Conservation (phyloP, 1,140 invertebrate genomes). For the Dufourea novaeangliae region DNA sequence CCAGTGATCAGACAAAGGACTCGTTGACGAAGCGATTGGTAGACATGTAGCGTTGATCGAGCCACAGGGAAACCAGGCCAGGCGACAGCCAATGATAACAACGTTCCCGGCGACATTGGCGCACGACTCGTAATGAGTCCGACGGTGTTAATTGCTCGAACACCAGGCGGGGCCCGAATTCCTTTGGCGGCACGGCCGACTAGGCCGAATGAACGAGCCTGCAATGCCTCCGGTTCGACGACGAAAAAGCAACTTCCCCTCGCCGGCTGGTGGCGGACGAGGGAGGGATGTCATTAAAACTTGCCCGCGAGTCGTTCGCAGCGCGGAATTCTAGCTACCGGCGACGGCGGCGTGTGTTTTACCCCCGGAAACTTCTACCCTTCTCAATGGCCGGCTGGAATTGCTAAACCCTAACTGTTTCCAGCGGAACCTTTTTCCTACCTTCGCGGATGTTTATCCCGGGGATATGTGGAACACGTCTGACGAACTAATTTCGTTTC, state of each 20-base stretch:
- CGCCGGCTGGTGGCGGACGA: not conserved
- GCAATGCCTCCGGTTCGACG: not conserved
- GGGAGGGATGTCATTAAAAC: conserved; percentile 31
- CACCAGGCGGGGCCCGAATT: not conserved
- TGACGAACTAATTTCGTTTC: not conserved
- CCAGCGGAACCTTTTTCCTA: not conserved
- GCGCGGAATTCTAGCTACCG: not conserved
- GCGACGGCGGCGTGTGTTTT: no score
- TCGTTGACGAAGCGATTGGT: not conserved
- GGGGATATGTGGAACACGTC: not conserved
- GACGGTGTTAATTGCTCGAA: conserved; percentile 25
- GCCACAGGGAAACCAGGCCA: not conserved
- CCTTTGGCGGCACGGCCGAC: not conserved
- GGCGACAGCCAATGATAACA: conserved; percentile 1
- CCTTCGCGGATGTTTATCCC: not conserved
- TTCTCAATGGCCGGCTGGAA: not conserved
- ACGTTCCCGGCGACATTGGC: not conserved
- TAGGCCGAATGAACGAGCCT: not conserved
- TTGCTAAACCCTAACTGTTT: conserved; percentile 26
- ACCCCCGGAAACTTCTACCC: not conserved
- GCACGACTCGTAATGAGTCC: conserved; percentile 21
- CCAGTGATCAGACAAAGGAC: conserved; percentile 7
- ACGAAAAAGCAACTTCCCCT: conserved; percentile 9
- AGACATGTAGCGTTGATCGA: not conserved
- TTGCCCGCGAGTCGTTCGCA: conserved; percentile 14